Base-by-base conservation (phyloP, 2,797 vertebrate species). In the Mallotus villosus region DNA sequence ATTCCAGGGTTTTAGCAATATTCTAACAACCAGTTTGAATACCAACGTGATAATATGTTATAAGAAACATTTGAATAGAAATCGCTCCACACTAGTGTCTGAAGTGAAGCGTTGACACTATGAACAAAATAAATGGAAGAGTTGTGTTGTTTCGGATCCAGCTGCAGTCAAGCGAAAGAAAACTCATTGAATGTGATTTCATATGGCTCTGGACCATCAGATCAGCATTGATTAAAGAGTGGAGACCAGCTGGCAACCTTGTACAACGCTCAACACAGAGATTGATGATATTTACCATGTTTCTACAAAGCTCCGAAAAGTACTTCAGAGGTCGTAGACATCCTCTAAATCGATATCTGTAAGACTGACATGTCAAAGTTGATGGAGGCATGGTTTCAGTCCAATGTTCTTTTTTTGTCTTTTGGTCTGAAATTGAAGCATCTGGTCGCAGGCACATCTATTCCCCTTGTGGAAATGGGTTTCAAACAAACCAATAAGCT, bases 221-320 rank as follows among this genome's bases (percentile, higher is more conserved):
- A 81, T 83, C 81, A 74, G 64, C 74, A 82, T 85, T 90, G 87
- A 90, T 89, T 85, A 87, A 85, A 68, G 63, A 79, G 86, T 81
- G 74, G 78, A 84, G 82, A 87, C 82, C 87, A 88, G 90, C 90
- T 90, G 88, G 83, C 83, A 84, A 76, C 76, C 77, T 84, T 72
- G 87, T 85, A 85, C 82, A 80, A 12, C 41, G 78, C 81, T 81
- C 79, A 66, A 85, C 81, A 86, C 81, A 88, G 81, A 90, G 86
- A 91, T 90, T 83, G 86, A 91, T 91, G 89, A 82, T 89, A 87
- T 90, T 91, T 88, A 90, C 89, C 85, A 83, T 86, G 85, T 83
- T 85, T 85, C 85, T 84, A 81, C 88, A 81, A 87, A 87, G 85
- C 81, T 87, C 78, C 76, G 86, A 84, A 85, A 84, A 84, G 78